Percentiles rank a stretch among this genome's conserved stretches.
phyloP scores from a whole-genome alignment of 2,888 invertebrate genomes.

The Thysanoteuthis rhombus region DNA sequence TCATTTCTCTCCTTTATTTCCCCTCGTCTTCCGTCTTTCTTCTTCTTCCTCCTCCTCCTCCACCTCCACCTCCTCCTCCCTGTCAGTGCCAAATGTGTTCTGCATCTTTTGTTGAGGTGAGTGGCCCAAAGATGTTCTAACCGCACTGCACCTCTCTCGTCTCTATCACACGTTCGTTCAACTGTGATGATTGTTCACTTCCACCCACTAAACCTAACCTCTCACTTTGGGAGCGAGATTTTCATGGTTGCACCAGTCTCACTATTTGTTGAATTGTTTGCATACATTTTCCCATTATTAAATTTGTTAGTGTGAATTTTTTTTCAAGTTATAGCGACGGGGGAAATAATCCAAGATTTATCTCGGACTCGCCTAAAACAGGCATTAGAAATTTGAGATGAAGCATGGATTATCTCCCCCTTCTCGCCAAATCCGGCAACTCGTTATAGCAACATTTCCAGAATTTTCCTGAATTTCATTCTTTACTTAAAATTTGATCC shows the following conservation, averaged over 20 bases:
- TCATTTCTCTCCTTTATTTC: neutral
- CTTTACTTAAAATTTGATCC: too few species aligned
- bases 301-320: too few species aligned
- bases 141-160: neutral
- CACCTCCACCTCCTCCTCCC: neutral
- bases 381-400: too few species aligned
- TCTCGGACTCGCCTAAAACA: too few species aligned
- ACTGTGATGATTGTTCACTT: neutral
- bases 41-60: neutral
- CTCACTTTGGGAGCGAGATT: neutral
- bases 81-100: neutral
- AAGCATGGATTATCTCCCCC: too few species aligned
- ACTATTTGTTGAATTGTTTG: neutral
- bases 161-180: neutral
- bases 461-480: neutral
- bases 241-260: neutral
- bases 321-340: too few species aligned
- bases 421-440: too few species aligned
- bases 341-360: too few species aligned
- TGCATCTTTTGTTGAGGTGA: constrained; percentile 12
- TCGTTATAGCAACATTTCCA: neutral
- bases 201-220: neutral
- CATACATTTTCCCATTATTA: neutral
- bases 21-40: neutral
- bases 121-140: neutral